These are phyloP conservation scores for Circaetus cinerascens DNA, from an alignment of 2,113 vertebrate genomes.

Conservation along the genomic window DNA sequence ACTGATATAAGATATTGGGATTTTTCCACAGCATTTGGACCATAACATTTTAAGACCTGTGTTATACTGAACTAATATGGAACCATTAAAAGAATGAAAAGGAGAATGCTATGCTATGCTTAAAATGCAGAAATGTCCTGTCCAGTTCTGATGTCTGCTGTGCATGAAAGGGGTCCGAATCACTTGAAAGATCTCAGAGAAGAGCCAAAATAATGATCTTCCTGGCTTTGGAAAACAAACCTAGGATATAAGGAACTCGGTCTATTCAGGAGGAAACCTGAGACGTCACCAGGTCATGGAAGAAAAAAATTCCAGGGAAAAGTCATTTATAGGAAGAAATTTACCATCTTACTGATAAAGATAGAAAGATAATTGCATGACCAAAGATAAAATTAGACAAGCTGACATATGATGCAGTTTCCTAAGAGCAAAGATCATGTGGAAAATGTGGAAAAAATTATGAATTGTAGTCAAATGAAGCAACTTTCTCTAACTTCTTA, in stretches of 20 bases:
- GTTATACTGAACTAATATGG: background rate
- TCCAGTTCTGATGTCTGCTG: background rate
- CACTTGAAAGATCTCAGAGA: background rate
- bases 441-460: background rate
- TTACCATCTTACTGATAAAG: background rate
- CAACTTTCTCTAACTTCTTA: background rate
- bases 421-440: background rate
- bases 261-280: background rate
- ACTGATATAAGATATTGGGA: background rate
- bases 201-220: background rate
- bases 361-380: background rate
- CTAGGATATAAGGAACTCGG: background rate
- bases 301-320: background rate
- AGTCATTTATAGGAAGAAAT: background rate
- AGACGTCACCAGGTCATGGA: background rate
- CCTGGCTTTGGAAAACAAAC: background rate
- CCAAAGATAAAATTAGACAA: background rate
- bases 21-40: background rate
- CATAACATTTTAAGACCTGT: background rate
- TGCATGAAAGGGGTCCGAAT: background rate
- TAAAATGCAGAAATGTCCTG: background rate
- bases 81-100: background rate
- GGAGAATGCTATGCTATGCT: background rate
- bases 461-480: background rate
- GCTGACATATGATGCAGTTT: background rate